Percentiles rank a stretch among this genome's conserved stretches.
phyloP scores from a whole-genome alignment of 2,797 vertebrate genomes.

The Mormyrus hasselquistii region DNA sequence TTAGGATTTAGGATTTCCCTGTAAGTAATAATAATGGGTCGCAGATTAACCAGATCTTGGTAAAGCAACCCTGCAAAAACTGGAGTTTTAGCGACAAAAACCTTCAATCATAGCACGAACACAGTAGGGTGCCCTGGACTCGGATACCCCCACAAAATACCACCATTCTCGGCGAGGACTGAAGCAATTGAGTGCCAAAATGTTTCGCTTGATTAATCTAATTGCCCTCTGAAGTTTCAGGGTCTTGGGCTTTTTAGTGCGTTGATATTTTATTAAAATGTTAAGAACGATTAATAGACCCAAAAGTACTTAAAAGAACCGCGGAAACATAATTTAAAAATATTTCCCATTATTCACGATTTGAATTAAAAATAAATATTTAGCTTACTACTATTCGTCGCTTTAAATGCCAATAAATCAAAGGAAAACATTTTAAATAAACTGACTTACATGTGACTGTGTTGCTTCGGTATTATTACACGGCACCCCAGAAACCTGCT shows the following conservation, averaged over 20 bases:
- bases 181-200: background rate
- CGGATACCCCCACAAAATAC: background rate
- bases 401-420: background rate
- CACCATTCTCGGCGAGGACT: background rate
- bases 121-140: background rate
- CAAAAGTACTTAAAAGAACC: background rate
- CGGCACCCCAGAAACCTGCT: background rate
- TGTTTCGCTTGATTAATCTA: background rate
- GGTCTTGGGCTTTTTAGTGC: background rate
- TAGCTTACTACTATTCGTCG: background rate
- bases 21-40: background rate
- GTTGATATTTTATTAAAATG: background rate
- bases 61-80: background rate
- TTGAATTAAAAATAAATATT: background rate
- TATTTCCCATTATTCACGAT: background rate
- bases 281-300: background rate
- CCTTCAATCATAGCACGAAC: background rate
- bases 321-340: background rate
- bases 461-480: background rate
- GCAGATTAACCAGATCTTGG: background rate
- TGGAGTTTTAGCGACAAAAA: background rate
- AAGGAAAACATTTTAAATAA: background rate
- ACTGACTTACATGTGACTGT: slow-evolving; percentile 22
- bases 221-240: background rate
- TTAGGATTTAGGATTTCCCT: background rate